These are phyloP conservation scores for Microctonus aethiopoides DNA, from an alignment of 2,888 invertebrate genomes.

Conservation along the genomic window DNA sequence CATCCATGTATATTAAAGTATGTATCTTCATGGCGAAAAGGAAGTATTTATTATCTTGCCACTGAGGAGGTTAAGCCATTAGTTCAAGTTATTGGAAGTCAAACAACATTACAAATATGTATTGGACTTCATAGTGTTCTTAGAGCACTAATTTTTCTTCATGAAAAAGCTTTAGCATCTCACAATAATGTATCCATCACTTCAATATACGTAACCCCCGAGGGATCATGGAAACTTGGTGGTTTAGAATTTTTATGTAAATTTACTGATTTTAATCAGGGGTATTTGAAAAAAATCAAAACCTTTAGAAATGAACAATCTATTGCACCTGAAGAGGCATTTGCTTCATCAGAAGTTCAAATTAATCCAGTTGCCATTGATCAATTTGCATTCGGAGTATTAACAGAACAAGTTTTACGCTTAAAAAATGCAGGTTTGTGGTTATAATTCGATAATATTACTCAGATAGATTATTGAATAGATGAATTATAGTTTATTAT, in stretches of 20 bases:
- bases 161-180: conserved; percentile 82
- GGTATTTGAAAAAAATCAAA: conserved; percentile 76
- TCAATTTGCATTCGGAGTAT: conserved; percentile 80
- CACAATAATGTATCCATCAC: conserved; percentile 87
- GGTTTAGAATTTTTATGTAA: conserved; percentile 85
- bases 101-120: conserved; percentile 84
- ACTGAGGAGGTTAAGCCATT: conserved; percentile 87
- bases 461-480: not conserved
- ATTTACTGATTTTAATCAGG: conserved; percentile 74
- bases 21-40: conserved; percentile 82
- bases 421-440: conserved; percentile 66
- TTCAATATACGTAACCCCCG: conserved; percentile 83
- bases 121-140: conserved; percentile 85
- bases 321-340: conserved; percentile 77
- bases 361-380: conserved; percentile 74
- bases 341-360: conserved; percentile 65
- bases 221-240: conserved; percentile 89
- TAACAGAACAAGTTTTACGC: conserved; percentile 80
- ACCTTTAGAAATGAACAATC: conserved; percentile 78
- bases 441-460: not conserved
- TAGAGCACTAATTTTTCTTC: conserved; percentile 84
- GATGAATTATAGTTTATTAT: not conserved
- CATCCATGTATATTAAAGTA: conserved; percentile 89
- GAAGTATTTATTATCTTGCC: conserved; percentile 80
- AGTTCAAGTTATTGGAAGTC: conserved; percentile 73